These are phyloP conservation scores for Erannis defoliaria DNA, from an alignment of 2,888 invertebrate species.

Conservation along the genomic window DNA sequence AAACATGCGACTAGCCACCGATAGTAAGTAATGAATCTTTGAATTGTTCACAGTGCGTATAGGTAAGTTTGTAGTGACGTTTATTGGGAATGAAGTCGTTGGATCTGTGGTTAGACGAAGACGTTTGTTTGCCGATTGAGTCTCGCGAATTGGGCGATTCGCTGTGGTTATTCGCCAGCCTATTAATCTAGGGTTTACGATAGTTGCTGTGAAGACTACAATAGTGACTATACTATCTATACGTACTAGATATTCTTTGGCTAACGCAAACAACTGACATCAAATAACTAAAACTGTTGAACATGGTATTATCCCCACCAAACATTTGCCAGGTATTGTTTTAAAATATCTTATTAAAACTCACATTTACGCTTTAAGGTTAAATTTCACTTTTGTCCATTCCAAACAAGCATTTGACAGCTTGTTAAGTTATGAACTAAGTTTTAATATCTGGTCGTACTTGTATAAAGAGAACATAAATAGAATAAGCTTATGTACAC, in stretches of 20 bases:
- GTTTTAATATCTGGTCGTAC: too few relatives aligned
- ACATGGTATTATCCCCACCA: background rate
- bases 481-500: too few relatives aligned
- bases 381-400: too few relatives aligned
- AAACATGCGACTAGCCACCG: background rate
- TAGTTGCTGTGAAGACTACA: conserved; percentile 12
- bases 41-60: background rate
- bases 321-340: background rate
- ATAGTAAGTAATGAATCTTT: background rate
- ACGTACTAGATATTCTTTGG: background rate
- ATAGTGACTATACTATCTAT: background rate
- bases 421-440: too few relatives aligned
- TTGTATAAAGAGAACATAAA: too few relatives aligned
- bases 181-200: conserved; percentile 31
- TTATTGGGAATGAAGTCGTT: background rate
- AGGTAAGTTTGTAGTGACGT: background rate
- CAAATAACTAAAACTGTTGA: background rate
- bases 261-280: background rate
- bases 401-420: too few relatives aligned
- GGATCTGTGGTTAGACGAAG: conserved; percentile 41
- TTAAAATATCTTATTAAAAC: too few relatives aligned
- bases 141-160: conserved; percentile 36
- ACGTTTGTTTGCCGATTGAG: conserved; percentile 31
- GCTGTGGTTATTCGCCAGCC: conserved; percentile 24
- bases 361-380: too few relatives aligned